Percentiles rank a stretch among this genome's conserved stretches.
Conservation (phyloP, 2,113 vertebrate genomes). For the Myrmophylax atrothorax region DNA sequence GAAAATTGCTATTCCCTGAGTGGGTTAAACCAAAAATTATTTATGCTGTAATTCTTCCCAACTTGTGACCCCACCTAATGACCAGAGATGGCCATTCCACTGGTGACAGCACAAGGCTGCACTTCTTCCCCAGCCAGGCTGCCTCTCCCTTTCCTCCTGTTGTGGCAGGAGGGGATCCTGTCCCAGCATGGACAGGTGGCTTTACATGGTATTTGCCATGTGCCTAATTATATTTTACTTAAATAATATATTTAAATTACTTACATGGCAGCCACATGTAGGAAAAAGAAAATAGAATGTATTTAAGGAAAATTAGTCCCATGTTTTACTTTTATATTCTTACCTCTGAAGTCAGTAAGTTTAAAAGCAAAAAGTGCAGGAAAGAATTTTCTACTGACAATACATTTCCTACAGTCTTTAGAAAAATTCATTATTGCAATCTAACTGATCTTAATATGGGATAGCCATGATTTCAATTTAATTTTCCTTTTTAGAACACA, state of each 20-base stretch:
- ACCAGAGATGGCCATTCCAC: neutral
- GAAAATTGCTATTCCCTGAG: neutral
- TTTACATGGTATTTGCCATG: neutral
- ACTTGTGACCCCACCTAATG: neutral
- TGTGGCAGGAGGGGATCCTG: neutral
- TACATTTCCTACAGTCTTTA: neutral
- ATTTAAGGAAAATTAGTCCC: neutral
- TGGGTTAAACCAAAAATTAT: neutral
- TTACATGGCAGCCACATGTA: neutral
- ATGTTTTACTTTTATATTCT: neutral
- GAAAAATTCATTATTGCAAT: neutral
- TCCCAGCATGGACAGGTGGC: neutral
- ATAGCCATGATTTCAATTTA: neutral
- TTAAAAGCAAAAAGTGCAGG: neutral
- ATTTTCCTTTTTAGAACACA: neutral
- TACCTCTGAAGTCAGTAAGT: neutral
- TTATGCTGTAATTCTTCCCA: neutral
- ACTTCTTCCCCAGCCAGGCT: neutral
- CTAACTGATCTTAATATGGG: neutral
- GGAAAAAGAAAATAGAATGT: neutral
- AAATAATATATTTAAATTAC: neutral
- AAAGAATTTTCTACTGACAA: neutral
- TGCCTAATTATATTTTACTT: neutral
- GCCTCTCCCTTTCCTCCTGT: neutral
- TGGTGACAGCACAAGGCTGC: neutral